Evolutionary conservation across 2,888 invertebrate species (phyloP).

Genomic region (Trissonchulus sp.): DNA sequence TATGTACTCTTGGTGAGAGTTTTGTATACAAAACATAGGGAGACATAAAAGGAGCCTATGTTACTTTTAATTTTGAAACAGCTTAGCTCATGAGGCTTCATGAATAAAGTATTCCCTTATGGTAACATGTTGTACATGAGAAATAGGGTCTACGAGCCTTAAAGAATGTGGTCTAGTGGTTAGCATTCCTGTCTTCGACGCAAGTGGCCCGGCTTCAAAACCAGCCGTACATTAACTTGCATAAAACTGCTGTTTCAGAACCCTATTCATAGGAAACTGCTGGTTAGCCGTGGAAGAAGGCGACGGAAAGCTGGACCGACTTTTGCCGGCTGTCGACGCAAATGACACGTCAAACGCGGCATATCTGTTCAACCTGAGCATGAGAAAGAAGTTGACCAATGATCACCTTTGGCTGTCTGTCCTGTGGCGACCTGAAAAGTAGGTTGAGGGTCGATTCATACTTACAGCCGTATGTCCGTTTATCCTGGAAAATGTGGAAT

Average conservation of each 20-base stretch:
- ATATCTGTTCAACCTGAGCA: slow-evolving; percentile 26
- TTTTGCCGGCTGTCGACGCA: slow-evolving; percentile 24
- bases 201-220: no score
- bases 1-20: not conserved
- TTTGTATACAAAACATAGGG: not conserved
- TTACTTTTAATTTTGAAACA: not conserved
- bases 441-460: no score
- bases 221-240: no score
- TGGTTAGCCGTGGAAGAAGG: slow-evolving; percentile 58
- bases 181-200: no score
- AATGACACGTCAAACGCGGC: slow-evolving; percentile 24
- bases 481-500: no score
- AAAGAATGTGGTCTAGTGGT: no score
- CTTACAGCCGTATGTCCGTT: no score
- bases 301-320: slow-evolving; percentile 50
- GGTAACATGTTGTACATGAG: no score
- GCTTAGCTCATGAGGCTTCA: not conserved
- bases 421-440: slow-evolving; percentile 10
- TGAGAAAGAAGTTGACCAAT: slow-evolving; percentile 23
- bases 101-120: no score
- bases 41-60: not conserved
- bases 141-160: no score
- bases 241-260: slow-evolving; percentile 15
- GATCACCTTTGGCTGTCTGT: slow-evolving; percentile 25
- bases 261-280: slow-evolving; percentile 53